Evolutionary conservation across 2,797 vertebrate genomes (phyloP).

Genomic region (Protonibea diacanthus): DNA sequence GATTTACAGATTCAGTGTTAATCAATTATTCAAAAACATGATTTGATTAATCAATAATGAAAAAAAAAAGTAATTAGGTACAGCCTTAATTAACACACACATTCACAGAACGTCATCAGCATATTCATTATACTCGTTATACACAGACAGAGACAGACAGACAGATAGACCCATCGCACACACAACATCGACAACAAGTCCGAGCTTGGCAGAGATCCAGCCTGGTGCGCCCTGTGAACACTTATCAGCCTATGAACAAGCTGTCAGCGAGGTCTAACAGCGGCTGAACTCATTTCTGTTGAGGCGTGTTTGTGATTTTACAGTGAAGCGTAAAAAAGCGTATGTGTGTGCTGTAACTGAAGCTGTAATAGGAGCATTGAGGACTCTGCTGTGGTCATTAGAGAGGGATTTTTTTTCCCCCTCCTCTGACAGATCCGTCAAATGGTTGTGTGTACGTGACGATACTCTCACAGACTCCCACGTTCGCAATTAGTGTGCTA

Average conservation of each 20-base stretch:
- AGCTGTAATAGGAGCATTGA: slow-evolving; percentile 45
- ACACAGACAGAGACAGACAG: neutral
- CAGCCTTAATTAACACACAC: slow-evolving; percentile 9
- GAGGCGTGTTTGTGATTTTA: slow-evolving; percentile 28
- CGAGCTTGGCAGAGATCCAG: slow-evolving; percentile 28
- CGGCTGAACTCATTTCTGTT: slow-evolving; percentile 26
- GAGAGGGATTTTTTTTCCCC: neutral
- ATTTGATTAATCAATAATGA: neutral
- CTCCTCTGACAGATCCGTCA: slow-evolving; percentile 54
- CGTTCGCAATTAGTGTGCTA: slow-evolving; percentile 61
- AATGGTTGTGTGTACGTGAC: slow-evolving; percentile 60
- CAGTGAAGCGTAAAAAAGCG: neutral
- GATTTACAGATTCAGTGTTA: neutral
- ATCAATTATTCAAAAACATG: neutral
- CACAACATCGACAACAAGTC: slow-evolving; percentile 2
- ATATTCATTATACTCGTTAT: neutral
- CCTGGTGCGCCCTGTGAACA: slow-evolving; percentile 32
- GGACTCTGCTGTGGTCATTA: slow-evolving; percentile 44
- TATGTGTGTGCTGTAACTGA: slow-evolving; percentile 34
- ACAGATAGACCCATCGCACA: neutral
- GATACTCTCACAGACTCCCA: slow-evolving; percentile 64
- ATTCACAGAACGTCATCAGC: neutral
- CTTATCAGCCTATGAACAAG: slow-evolving; percentile 36
- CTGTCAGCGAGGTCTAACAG: slow-evolving; percentile 31
- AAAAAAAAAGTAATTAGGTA: neutral